Percentiles rank a stretch among this genome's conserved stretches.
These are phyloP conservation scores for Geococcyx californianus DNA, from an alignment of 2,113 vertebrate genomes.

Conservation along the genomic window DNA sequence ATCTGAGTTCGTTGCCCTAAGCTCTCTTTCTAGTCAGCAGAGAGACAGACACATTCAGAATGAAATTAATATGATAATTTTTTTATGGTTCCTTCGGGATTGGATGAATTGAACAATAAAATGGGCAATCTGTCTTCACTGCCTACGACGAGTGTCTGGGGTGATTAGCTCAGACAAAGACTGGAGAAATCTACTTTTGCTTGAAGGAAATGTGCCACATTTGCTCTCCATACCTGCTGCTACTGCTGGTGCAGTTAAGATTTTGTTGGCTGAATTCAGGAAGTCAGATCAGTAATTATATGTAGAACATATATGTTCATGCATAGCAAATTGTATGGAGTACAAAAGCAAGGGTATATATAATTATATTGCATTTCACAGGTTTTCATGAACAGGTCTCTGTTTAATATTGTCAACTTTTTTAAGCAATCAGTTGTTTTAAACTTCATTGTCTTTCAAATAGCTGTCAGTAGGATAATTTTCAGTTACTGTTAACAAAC, in stretches of 20 bases:
- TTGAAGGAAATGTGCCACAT: background rate
- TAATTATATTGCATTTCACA: background rate
- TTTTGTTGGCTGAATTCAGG: background rate
- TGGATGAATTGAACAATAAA: background rate
- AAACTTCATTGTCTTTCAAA: background rate
- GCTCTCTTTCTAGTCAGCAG: background rate
- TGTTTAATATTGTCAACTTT: background rate
- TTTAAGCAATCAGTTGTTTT: background rate
- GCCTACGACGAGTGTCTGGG: background rate
- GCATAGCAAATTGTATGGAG: background rate
- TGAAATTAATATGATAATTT: background rate
- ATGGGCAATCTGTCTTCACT: background rate
- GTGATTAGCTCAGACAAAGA: background rate
- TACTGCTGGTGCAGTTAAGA: background rate
- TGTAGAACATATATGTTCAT: background rate
- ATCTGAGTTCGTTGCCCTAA: background rate
- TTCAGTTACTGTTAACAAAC: background rate
- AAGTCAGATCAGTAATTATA: background rate
- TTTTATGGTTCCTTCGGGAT: background rate
- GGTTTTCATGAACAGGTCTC: background rate
- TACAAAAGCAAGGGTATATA: background rate
- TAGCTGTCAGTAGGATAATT: background rate
- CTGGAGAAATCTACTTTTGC: background rate
- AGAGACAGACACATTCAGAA: background rate
- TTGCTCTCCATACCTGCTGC: background rate